Percentiles rank a stretch among this genome's conserved stretches.
Conservation (phyloP, 2,888 invertebrate species). For the Ditula angustiorana region DNA sequence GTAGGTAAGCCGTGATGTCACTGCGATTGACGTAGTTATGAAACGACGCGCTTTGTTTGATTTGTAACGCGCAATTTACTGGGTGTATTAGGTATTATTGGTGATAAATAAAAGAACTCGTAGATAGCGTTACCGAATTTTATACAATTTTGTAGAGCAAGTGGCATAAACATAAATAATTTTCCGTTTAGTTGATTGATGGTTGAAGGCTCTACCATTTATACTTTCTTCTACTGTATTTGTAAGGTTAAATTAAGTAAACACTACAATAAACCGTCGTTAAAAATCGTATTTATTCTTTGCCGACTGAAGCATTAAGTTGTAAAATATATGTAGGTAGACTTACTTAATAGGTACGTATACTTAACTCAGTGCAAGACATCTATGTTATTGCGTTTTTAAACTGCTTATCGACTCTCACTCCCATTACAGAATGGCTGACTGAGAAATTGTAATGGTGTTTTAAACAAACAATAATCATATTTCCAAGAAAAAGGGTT, state of each 20-base stretch:
- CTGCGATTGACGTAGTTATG: slow-evolving; percentile 43
- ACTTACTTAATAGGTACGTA: too few relatives aligned
- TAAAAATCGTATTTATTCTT: background rate
- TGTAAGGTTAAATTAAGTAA: too few relatives aligned
- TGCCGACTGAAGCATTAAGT: background rate
- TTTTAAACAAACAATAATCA: slow-evolving; percentile 17
- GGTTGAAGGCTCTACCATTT: too few relatives aligned
- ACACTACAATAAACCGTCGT: too few relatives aligned
- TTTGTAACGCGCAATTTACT: slow-evolving; percentile 29
- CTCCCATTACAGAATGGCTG: background rate
- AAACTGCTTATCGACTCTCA: background rate
- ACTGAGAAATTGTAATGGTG: background rate
- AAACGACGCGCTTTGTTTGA: slow-evolving; percentile 38
- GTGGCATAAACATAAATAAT: too few relatives aligned
- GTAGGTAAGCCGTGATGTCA: slow-evolving; percentile 42
- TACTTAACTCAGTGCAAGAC: too few relatives aligned
- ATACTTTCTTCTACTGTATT: too few relatives aligned
- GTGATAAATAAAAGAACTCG: background rate
- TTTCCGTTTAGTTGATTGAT: too few relatives aligned
- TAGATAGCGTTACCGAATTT: background rate
- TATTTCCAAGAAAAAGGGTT: slow-evolving; percentile 42
- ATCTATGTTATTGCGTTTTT: background rate
- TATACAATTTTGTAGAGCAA: too few relatives aligned
- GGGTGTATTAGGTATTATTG: background rate
- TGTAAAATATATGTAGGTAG: too few relatives aligned